Evolutionary conservation across 2,888 invertebrate species (phyloP), one percentile per base, ranked within the genome.

Genomic region (Palloptera scutellata): DNA sequence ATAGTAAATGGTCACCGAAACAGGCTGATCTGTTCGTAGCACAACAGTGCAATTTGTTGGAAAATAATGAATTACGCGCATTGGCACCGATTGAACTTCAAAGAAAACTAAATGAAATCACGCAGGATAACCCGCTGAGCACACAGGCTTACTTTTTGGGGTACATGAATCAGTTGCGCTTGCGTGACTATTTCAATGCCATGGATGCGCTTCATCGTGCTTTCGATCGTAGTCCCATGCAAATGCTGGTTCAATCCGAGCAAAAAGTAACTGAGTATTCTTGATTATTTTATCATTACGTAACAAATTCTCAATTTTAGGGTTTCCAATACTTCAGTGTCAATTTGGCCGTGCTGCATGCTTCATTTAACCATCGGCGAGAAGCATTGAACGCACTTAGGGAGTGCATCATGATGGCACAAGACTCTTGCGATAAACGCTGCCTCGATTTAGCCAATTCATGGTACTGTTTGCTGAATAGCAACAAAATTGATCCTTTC

Each of bases 21-120:
- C 96, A 96, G 85, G 95, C 96, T 0, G 96, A 96, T 83, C 86
- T 94, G 60, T 94, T 96, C 79, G 92, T 96, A 66, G 92, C 94
- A 1, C 93, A 94, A 77, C 96, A 96, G 85, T 93, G 93, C 11
- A 90, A 91, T 73, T 86, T 95, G 63, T 82, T 97, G 64, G 92
- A 92, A 81, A 92, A 91, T 55, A 93, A 95, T 83, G 94, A 95
- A 79, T 88, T 89, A 61, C 91, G 91, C 77, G 95, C 96, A 0
- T 83, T 95, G 73, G 86, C 90, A 2, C 93, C 96, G 0, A 87
- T 88, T 69, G 90, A 92, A 75, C 85, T 97, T 69, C 94, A 96
- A 80, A 89, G 88, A 2, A 82, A 81, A 68, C 74, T 85, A 1
- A 81, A 81, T 62, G 84, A 85, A 72, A 85, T 85, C 19, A 80